phyloP scores from a whole-genome alignment of 2,888 invertebrate genomes.

The Ophion costatus region DNA sequence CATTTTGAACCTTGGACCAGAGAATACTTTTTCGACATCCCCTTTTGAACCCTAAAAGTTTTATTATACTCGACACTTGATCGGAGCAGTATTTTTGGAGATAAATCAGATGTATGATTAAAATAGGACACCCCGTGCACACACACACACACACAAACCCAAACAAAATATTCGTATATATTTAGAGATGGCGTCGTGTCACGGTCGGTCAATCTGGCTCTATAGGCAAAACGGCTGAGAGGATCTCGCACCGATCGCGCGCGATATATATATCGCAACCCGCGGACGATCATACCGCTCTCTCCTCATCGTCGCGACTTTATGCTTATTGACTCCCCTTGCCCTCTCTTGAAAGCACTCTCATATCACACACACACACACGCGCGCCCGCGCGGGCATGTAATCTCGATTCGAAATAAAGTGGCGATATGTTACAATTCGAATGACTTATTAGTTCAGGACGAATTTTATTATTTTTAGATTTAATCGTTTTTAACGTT shows the following conservation, averaged over 20 bases:
- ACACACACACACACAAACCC: too few relatives aligned
- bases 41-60: too few relatives aligned
- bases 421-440: background rate
- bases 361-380: background rate
- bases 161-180: too few relatives aligned
- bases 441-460: background rate
- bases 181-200: background rate
- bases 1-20: too few relatives aligned
- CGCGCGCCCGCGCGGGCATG: too few relatives aligned
- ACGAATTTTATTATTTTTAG: background rate
- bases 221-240: conserved; percentile 31
- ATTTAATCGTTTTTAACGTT: background rate
- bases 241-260: conserved; percentile 65
- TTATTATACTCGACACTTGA: too few relatives aligned
- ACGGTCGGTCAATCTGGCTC: conserved; percentile 54
- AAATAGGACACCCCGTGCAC: too few relatives aligned
- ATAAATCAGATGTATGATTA: too few relatives aligned
- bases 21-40: too few relatives aligned
- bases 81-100: too few relatives aligned
- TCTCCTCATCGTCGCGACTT: conserved; percentile 16
- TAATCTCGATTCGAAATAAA: background rate
- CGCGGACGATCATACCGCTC: conserved; percentile 36
- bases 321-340: conserved; percentile 8
- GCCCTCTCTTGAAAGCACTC: conserved; percentile 11
- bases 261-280: conserved; percentile 57